Evolutionary conservation across 2,888 invertebrate genomes (phyloP).

Genomic region (Tinea pellionella): DNA sequence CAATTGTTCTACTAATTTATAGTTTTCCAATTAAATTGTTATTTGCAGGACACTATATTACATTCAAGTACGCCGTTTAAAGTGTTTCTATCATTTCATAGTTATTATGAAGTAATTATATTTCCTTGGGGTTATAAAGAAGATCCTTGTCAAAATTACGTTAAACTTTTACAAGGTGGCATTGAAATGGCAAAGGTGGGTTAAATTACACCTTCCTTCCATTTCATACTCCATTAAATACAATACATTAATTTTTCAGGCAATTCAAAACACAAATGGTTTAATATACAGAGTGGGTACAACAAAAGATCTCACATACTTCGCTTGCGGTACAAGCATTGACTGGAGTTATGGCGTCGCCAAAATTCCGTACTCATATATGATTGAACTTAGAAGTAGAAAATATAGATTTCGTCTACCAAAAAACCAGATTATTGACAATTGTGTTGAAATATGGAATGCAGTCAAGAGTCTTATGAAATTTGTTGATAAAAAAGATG

Average conservation of each 20-base stretch:
- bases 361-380: constrained; percentile 55
- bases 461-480: constrained; percentile 46
- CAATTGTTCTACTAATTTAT: background rate
- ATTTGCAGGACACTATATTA: constrained; percentile 50
- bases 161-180: constrained; percentile 47
- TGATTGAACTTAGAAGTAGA: constrained; percentile 51
- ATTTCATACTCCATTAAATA: background rate
- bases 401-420: constrained; percentile 47
- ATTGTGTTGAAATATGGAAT: constrained; percentile 44
- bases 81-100: constrained; percentile 57
- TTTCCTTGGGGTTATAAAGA: constrained; percentile 55
- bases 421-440: constrained; percentile 45
- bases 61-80: constrained; percentile 42
- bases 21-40: background rate
- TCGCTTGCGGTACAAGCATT: constrained; percentile 53
- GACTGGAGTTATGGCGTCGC: constrained; percentile 59
- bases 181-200: constrained; percentile 53
- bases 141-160: constrained; percentile 50
- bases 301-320: constrained; percentile 55
- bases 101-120: constrained; percentile 55
- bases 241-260: constrained; percentile 29
- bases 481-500: constrained; percentile 32
- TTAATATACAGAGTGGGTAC: constrained; percentile 53
- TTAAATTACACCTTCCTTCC: background rate
- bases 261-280: constrained; percentile 46